Percentiles rank a stretch among this genome's conserved stretches.
phyloP scores from a whole-genome alignment of 92 coral and sea anemone species.

The Metridium senile region DNA sequence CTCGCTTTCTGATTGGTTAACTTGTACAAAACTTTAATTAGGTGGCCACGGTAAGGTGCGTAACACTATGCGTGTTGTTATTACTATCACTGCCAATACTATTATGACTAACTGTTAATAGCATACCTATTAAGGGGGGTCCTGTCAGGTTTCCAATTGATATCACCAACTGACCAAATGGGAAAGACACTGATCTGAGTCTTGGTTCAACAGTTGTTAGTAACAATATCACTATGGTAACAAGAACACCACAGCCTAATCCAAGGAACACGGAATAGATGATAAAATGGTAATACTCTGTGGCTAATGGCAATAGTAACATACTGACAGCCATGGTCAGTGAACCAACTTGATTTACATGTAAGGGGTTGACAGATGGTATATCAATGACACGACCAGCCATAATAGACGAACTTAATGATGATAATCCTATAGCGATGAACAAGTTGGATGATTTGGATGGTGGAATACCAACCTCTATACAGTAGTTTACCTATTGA shows the following conservation, averaged over 20 bases:
- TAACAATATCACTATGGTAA: conserved; percentile 14
- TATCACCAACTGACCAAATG: conserved; percentile 17
- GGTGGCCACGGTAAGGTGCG: no score
- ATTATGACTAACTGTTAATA: not conserved
- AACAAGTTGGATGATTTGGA: conserved; percentile 20
- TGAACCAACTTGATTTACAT: conserved; percentile 28
- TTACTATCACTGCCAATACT: not conserved
- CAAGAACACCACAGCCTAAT: conserved; percentile 12
- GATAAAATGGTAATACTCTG: conserved; percentile 20
- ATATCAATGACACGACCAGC: conserved; percentile 24
- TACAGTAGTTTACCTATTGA: conserved; percentile 7
- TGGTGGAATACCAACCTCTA: conserved; percentile 29
- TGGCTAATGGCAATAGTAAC: conserved; percentile 19
- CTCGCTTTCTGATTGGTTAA: no score
- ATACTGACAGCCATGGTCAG: conserved; percentile 25
- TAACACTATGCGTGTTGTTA: no score
- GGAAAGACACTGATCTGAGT: conserved; percentile 9
- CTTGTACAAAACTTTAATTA: no score
- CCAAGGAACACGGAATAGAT: conserved; percentile 31
- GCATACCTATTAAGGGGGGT: conserved; percentile 24
- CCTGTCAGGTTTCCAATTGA: conserved; percentile 24
- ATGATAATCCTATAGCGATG: conserved; percentile 22
- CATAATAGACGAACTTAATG: conserved; percentile 11
- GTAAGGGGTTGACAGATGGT: conserved; percentile 23
- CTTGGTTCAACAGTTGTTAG: conserved; percentile 16